Percentiles rank a stretch among this genome's conserved stretches.
Conservation (phyloP, 92 coral and sea anemone genomes). For the Actinernus sp. region DNA sequence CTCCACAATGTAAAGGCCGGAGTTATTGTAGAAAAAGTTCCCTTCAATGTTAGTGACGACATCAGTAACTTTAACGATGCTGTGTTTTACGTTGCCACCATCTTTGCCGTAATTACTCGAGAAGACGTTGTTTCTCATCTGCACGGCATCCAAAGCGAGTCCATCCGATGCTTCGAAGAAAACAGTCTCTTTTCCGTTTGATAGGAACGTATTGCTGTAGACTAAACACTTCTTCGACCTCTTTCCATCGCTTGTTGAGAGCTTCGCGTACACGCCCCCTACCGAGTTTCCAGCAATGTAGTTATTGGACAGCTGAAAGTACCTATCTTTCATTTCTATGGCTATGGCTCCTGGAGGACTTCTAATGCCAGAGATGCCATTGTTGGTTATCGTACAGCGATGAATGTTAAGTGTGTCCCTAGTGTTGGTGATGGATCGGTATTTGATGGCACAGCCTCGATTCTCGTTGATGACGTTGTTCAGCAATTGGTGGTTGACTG, state of each 20-base stretch:
- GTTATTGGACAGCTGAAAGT: conserved; percentile 34
- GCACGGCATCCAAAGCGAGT: conserved; percentile 1
- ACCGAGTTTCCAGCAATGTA: conserved; percentile 40
- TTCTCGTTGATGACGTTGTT: conserved; percentile 30
- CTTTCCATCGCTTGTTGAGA: conserved; percentile 34
- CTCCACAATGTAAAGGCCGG: conserved; percentile 38
- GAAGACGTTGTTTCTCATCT: conserved; percentile 28
- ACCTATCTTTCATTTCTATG: conserved; percentile 30
- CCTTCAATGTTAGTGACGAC: conserved; percentile 18
- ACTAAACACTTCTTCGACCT: conserved; percentile 12
- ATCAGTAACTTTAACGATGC: conserved; percentile 28
- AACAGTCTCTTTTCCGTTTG: conserved; percentile 52
- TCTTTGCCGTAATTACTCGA: conserved; percentile 43
- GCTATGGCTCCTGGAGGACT: conserved; percentile 20
- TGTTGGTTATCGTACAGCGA: conserved; percentile 27
- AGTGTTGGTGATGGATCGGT: conserved; percentile 17
- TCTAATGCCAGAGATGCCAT: background rate
- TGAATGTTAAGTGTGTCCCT: conserved; percentile 1
- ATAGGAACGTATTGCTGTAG: conserved; percentile 44
- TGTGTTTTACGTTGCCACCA: background rate
- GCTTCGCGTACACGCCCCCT: conserved; percentile 39
- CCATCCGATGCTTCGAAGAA: background rate
- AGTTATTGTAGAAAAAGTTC: conserved; percentile 69
- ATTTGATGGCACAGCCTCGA: conserved; percentile 13
- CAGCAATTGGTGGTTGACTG: conserved; percentile 21